Evolutionary conservation across 2,113 vertebrate species (phyloP).

Genomic region (Ceyx melanurus): DNA sequence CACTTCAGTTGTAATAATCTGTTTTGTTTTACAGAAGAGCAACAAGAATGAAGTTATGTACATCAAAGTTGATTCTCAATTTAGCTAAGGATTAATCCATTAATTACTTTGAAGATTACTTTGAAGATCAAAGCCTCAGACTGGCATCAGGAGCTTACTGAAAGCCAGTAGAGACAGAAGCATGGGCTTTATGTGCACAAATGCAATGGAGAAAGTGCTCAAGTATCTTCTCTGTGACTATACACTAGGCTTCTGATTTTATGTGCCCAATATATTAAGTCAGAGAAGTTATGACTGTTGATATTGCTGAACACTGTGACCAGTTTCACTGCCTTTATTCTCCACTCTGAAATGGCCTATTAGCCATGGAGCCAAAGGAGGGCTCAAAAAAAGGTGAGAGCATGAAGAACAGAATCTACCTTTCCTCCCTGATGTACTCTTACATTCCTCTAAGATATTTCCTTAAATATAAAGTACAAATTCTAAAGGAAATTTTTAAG

Average conservation of each 20-base stretch:
- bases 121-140: not conserved
- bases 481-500: not conserved
- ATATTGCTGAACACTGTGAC: not conserved
- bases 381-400: not conserved
- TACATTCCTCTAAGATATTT: not conserved
- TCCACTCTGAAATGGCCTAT: not conserved
- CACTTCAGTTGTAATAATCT: not conserved
- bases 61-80: not conserved
- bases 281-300: not conserved
- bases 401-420: not conserved
- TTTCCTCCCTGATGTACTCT: not conserved
- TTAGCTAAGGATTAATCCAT: not conserved
- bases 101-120: slow-evolving; percentile 1
- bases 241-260: not conserved
- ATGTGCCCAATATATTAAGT: not conserved
- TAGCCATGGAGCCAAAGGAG: not conserved
- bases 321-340: not conserved
- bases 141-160: not conserved
- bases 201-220: not conserved
- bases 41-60: not conserved
- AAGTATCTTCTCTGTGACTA: not conserved
- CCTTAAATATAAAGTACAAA: too few relatives aligned
- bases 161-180: not conserved
- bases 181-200: not conserved
- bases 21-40: not conserved